Evolutionary conservation across 2,888 invertebrate species (phyloP).

Genomic region (Papilio gigon): DNA sequence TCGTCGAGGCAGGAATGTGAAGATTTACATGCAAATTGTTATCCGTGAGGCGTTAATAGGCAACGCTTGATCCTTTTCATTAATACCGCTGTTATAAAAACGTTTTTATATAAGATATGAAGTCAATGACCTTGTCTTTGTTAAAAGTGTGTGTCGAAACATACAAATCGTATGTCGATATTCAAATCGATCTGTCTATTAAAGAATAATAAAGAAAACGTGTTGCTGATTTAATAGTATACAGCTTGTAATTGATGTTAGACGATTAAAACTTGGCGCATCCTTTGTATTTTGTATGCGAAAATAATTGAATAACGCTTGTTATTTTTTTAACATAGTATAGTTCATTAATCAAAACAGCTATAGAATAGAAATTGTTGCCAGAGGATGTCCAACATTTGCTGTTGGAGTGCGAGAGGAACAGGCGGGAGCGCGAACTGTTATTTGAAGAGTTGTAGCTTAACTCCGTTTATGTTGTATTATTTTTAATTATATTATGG

Average conservation of each 20-base stretch:
- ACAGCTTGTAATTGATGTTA: conserved; percentile 23
- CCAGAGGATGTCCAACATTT: too few species aligned
- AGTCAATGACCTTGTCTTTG: conserved; percentile 17
- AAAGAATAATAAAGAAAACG: conserved; percentile 23
- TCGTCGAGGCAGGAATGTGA: not conserved
- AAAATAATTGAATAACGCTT: not conserved
- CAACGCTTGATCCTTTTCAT: conserved; percentile 14
- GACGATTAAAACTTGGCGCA: not conserved
- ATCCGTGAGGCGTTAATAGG: conserved; percentile 1
- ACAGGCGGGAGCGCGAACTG: too few species aligned
- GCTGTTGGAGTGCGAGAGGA: too few species aligned
- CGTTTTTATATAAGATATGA: not conserved
- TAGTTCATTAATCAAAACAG: not conserved
- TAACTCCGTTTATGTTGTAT: too few species aligned
- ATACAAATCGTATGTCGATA: conserved; percentile 28
- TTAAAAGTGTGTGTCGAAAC: conserved; percentile 14
- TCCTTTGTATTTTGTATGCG: conserved; percentile 1
- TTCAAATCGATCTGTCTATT: conserved; percentile 24
- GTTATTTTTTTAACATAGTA: not conserved
- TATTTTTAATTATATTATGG: too few species aligned
- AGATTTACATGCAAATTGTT: conserved; percentile 13
- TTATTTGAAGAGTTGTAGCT: too few species aligned
- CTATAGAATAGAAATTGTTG: too few species aligned
- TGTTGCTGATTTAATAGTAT: not conserved
- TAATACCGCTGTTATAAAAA: conserved; percentile 2